These are phyloP conservation scores for Oreortyx pictus DNA, from an alignment of 2,797 vertebrate species.

Conservation along the genomic window DNA sequence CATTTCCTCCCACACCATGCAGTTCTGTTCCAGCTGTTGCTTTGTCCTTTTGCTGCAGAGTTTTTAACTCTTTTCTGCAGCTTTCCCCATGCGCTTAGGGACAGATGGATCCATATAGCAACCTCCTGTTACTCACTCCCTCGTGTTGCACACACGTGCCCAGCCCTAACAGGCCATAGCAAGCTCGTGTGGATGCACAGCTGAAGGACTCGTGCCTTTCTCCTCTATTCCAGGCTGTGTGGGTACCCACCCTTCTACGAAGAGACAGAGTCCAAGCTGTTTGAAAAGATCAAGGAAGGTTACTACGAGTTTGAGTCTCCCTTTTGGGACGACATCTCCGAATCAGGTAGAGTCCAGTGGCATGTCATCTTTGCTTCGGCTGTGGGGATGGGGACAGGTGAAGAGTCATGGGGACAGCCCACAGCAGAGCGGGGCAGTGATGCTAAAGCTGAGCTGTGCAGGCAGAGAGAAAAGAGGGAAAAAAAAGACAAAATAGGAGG, in stretches of 20 bases:
- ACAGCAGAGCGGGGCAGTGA: rapidly evolving
- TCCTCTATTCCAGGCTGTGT: constrained; percentile 82
- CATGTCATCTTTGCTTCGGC: rapidly evolving
- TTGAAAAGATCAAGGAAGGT: constrained; percentile 93
- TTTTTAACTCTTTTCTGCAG: constrained; percentile 18
- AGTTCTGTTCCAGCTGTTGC: constrained; percentile 35
- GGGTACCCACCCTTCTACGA: constrained; percentile 97
- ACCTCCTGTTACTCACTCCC: background rate
- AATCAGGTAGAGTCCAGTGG: constrained; percentile 84
- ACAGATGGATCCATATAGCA: background rate
- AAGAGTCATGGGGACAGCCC: rapidly evolving
- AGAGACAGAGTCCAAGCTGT: constrained; percentile 90
- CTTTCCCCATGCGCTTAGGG: background rate
- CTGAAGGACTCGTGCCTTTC: background rate
- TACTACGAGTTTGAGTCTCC: constrained; percentile 93
- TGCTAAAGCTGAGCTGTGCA: background rate
- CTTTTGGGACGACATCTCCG: constrained; percentile 95
- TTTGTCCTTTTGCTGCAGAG: background rate
- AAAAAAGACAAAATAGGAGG: rapidly evolving
- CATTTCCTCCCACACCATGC: constrained; percentile 5
- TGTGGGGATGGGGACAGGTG: rapidly evolving
- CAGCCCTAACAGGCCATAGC: background rate
- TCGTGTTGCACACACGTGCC: rapidly evolving
- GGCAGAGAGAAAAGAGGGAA: background rate
- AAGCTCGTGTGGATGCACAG: rapidly evolving